A percentile compares a stretch with the other conserved stretches of the same genome.
Evolutionary conservation across 2,888 invertebrate genomes (phyloP).

Genomic region (Steinernema hermaphroditum): DNA sequence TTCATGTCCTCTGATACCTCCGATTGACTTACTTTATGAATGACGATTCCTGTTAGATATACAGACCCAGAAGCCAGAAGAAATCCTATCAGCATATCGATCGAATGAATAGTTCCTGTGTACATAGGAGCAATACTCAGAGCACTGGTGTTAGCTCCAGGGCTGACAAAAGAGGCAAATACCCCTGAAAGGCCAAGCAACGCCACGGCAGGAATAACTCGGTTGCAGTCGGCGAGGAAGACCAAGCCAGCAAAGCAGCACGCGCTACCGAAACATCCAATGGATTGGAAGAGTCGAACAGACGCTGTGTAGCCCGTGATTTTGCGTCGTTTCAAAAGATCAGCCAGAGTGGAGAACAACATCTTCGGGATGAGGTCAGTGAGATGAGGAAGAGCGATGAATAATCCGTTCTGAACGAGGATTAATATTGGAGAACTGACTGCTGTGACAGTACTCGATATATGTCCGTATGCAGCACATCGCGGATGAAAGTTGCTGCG

Average conservation of each 20-base stretch:
- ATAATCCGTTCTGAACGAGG: slow-evolving; percentile 47
- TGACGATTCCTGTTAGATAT: slow-evolving; percentile 34
- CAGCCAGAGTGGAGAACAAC: slow-evolving; percentile 40
- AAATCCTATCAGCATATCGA: background rate
- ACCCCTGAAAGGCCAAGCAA: background rate
- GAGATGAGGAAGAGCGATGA: slow-evolving; percentile 46
- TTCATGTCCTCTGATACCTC: too few relatives aligned
- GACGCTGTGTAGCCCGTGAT: background rate
- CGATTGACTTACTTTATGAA: slow-evolving; percentile 26
- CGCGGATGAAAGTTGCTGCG: background rate
- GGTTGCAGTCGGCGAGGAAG: background rate
- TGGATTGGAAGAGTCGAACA: background rate
- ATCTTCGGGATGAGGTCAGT: slow-evolving; percentile 46
- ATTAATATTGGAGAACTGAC: background rate
- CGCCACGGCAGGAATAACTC: background rate
- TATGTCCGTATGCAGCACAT: background rate
- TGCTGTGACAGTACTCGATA: background rate
- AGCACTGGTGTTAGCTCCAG: slow-evolving; percentile 44
- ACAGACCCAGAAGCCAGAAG: slow-evolving; percentile 35
- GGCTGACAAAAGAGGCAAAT: slow-evolving; percentile 32
- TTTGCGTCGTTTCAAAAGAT: slow-evolving; percentile 37
- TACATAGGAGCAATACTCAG: slow-evolving; percentile 42
- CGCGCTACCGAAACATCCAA: background rate
- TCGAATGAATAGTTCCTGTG: slow-evolving; percentile 35
- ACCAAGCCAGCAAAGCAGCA: background rate